phyloP scores from a whole-genome alignment of 2,888 invertebrate genomes.

The Drosophila atroscutellata region DNA sequence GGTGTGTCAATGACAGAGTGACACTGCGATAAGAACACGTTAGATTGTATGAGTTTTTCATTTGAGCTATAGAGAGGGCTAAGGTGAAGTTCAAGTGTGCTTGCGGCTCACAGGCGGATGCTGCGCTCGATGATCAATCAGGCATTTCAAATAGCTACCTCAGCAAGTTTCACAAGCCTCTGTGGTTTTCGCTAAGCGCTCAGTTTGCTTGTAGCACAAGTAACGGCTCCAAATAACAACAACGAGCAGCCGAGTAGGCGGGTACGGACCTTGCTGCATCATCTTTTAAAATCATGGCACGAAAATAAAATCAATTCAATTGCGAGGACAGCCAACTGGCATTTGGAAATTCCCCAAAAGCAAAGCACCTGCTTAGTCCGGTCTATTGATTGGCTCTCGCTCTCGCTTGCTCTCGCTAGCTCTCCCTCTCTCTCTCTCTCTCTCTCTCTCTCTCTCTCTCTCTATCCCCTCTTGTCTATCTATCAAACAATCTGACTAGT shows the following conservation, averaged over 20 bases:
- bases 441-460: not conserved
- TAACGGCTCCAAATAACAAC: slow-evolving; percentile 3
- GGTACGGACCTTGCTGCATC: slow-evolving; percentile 16
- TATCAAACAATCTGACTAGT: not conserved
- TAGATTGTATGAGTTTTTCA: no score
- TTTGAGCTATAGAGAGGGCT: not conserved
- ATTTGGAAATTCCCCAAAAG: slow-evolving; percentile 37
- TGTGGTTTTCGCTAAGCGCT: slow-evolving; percentile 25
- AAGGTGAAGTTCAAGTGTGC: slow-evolving; percentile 1
- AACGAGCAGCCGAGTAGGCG: not conserved
- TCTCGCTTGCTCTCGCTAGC: not conserved
- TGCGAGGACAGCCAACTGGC: slow-evolving; percentile 3
- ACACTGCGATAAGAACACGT: not conserved
- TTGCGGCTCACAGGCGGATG: slow-evolving; percentile 2
- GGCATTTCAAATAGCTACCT: not conserved
- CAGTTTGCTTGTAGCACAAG: slow-evolving; percentile 31
- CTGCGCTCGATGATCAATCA: slow-evolving; percentile 8
- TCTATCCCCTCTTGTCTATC: not conserved
- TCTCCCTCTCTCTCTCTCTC: not conserved
- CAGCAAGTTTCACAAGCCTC: not conserved
- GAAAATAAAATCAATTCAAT: slow-evolving; percentile 31
- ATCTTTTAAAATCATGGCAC: slow-evolving; percentile 31
- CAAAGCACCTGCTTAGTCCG: slow-evolving; percentile 1
- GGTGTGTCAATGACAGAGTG: not conserved
- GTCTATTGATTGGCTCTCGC: not conserved